These are phyloP conservation scores for Hypothenemus hampei DNA, from an alignment of 1,140 invertebrate genomes.

Conservation along the genomic window DNA sequence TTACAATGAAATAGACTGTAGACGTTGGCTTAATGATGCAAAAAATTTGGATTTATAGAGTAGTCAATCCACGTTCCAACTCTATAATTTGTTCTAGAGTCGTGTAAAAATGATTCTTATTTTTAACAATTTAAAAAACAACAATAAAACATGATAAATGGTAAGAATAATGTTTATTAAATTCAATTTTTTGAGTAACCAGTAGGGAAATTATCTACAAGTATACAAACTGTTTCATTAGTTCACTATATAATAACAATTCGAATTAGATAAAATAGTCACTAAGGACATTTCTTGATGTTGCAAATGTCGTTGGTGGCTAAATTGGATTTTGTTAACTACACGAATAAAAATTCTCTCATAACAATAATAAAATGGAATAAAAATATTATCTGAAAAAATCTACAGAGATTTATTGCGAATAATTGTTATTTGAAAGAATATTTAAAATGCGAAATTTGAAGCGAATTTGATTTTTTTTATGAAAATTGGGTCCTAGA, in stretches of 20 bases:
- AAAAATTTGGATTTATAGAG: too few relatives aligned
- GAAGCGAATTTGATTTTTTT: too few relatives aligned
- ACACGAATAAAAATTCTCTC: neutral
- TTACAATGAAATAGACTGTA: too few relatives aligned
- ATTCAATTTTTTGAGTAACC: constrained; percentile 34
- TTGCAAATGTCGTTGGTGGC: constrained; percentile 5
- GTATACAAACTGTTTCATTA: constrained; percentile 42
- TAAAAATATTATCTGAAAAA: neutral
- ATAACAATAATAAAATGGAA: neutral
- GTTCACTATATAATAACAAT: constrained; percentile 43
- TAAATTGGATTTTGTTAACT: neutral
- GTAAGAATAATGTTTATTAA: constrained; percentile 29
- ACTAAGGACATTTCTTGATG: neutral
- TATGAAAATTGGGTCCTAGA: too few relatives aligned
- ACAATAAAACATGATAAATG: constrained; percentile 11
- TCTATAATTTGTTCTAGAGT: too few relatives aligned
- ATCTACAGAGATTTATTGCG: neutral
- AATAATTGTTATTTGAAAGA: too few relatives aligned
- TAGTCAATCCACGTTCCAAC: too few relatives aligned
- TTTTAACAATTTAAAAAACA: constrained; percentile 4
- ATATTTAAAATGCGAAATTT: too few relatives aligned
- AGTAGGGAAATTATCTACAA: constrained; percentile 37
- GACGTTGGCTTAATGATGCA: too few relatives aligned
- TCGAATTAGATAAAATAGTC: constrained; percentile 18
- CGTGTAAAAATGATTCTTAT: too few relatives aligned